phyloP scores from a whole-genome alignment of 2,113 vertebrate genomes.

The Pelusios castaneus region DNA sequence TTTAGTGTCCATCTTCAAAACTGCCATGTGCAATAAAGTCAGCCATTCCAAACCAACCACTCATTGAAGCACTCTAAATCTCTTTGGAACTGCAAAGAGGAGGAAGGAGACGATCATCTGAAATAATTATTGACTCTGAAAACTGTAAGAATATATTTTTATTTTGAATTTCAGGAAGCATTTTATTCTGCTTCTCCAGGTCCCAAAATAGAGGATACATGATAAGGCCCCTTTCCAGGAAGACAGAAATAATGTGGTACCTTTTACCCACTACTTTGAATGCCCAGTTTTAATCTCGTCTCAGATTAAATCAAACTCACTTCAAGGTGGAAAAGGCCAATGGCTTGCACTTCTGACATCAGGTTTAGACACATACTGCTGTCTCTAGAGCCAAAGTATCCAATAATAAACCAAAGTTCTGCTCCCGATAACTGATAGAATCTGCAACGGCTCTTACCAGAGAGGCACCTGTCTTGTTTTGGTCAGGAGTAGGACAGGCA shows the following conservation, averaged over 20 bases:
- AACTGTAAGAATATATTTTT: neutral
- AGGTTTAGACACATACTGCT: neutral
- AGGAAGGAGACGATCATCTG: neutral
- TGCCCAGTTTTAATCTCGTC: neutral
- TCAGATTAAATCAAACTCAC: neutral
- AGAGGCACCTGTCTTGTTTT: rapidly evolving
- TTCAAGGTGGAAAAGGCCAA: neutral
- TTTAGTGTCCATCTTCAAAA: neutral
- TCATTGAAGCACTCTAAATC: neutral
- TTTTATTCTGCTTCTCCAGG: neutral
- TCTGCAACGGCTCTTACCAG: neutral
- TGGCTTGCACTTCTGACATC: neutral
- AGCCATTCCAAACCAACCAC: neutral
- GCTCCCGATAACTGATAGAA: neutral
- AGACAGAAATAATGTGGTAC: neutral
- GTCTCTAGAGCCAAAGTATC: neutral
- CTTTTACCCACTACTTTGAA: neutral
- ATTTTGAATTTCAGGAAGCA: neutral
- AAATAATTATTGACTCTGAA: neutral
- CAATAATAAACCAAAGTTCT: neutral
- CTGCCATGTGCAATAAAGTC: neutral
- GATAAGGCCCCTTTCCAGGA: neutral
- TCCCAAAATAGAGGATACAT: neutral
- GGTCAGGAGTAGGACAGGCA: neutral
- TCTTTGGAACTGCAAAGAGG: neutral